Conservation (phyloP, 2,888 invertebrate genomes). For the Drosophila setosimentum region DNA sequence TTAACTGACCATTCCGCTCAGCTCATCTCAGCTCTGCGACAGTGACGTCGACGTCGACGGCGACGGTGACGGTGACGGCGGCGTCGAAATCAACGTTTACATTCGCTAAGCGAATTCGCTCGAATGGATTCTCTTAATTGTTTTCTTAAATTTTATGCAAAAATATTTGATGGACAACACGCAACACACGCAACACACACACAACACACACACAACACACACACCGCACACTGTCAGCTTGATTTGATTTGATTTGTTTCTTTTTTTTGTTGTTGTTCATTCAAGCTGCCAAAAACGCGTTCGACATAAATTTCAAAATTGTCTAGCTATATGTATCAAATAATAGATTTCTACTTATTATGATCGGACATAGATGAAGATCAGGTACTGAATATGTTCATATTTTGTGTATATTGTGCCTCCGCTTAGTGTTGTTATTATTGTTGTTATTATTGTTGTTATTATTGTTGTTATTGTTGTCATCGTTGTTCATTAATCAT, state of each 20-base stretch:
- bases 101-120: conserved; percentile 67
- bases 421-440: conserved; percentile 39
- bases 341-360: conserved; percentile 27
- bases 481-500: conserved; percentile 68
- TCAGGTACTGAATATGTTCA: conserved; percentile 28
- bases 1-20: conserved; percentile 43
- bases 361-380: conserved; percentile 14
- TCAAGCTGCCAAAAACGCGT: conserved; percentile 37
- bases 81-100: conserved; percentile 48
- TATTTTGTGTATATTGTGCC: conserved; percentile 27
- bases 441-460: conserved; percentile 40
- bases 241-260: conserved; percentile 20
- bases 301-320: conserved; percentile 46
- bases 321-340: conserved; percentile 58
- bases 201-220: background rate
- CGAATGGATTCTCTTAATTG: conserved; percentile 76
- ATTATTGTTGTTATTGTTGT: conserved; percentile 29
- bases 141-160: conserved; percentile 80
- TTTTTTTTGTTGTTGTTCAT: conserved; percentile 29
- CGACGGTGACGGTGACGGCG: background rate
- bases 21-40: conserved; percentile 49
- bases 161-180: conserved; percentile 79
- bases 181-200: conserved; percentile 16
- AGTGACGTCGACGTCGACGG: conserved; percentile 7
- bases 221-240: conserved; percentile 21